Conservation (phyloP, 64 coral and sea anemone species). For the Porites australiensis region DNA sequence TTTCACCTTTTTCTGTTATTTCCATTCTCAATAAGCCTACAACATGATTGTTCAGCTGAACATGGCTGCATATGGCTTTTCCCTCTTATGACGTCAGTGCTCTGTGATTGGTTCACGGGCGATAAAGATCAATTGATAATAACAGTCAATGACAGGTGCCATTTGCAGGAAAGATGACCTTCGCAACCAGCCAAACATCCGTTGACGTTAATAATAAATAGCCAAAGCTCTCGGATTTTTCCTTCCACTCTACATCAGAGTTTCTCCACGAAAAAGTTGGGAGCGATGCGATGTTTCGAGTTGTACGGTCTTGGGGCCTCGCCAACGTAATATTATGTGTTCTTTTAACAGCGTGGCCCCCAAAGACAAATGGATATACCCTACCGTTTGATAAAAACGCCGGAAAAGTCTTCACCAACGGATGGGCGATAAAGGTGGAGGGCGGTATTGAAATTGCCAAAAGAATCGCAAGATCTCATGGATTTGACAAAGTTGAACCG, state of each 20-base stretch:
- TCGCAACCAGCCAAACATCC: conserved; percentile 66
- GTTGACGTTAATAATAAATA: conserved; percentile 85
- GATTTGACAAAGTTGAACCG: conserved; percentile 92
- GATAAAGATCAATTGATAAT: conserved; percentile 75
- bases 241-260: conserved; percentile 62
- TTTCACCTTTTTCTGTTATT: neutral
- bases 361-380: neutral
- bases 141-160: conserved; percentile 71
- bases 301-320: conserved; percentile 73
- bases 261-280: conserved; percentile 72
- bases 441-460: conserved; percentile 90
- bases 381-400: conserved; percentile 1
- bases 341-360: conserved; percentile 50
- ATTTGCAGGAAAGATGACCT: conserved; percentile 70
- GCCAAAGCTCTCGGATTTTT: conserved; percentile 65
- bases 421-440: conserved; percentile 92
- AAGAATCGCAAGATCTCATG: conserved; percentile 87
- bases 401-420: conserved; percentile 93
- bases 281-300: conserved; percentile 94
- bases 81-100: conserved; percentile 33
- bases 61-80: conserved; percentile 7
- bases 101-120: conserved; percentile 49
- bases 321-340: conserved; percentile 72
- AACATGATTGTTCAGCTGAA: neutral
- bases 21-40: neutral